A percentile compares a stretch with the other conserved stretches of the same genome.
These are phyloP conservation scores for Gryllus bimaculatus DNA, from an alignment of 1,140 invertebrate genomes.

Conservation along the genomic window DNA sequence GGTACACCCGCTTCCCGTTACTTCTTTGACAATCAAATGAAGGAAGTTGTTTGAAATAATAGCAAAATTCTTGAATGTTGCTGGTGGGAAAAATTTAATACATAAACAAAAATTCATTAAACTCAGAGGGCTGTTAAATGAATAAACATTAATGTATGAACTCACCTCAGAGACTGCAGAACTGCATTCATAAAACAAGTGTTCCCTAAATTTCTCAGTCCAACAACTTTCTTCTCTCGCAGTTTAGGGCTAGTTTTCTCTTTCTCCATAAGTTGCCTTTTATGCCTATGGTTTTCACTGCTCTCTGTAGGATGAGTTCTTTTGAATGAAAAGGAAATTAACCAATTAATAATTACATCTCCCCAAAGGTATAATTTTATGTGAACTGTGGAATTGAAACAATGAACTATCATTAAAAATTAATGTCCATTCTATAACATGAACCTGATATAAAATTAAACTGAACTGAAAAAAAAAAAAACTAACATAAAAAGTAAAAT, in stretches of 20 bases:
- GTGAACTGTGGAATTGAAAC: neutral
- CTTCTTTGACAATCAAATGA: constrained; percentile 49
- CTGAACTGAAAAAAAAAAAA: too few species aligned
- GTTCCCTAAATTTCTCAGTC: constrained; percentile 74
- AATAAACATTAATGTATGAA: neutral
- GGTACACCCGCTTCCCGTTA: constrained; percentile 45
- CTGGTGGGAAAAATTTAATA: constrained; percentile 35
- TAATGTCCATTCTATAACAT: neutral
- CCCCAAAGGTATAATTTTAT: neutral
- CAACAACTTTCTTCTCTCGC: constrained; percentile 58
- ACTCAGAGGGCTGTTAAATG: neutral
- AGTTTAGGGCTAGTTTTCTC: constrained; percentile 31
- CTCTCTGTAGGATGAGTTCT: constrained; percentile 28
- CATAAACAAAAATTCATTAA: neutral
- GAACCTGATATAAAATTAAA: neutral
- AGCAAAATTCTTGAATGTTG: constrained; percentile 77
- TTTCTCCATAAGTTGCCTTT: constrained; percentile 31
- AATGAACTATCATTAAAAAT: neutral
- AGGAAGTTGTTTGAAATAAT: constrained; percentile 69
- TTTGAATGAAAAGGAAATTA: neutral
- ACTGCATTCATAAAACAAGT: constrained; percentile 87
- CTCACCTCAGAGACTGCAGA: constrained; percentile 65
- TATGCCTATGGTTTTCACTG: constrained; percentile 23
- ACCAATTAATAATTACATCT: neutral
- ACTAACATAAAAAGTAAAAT: too few species aligned